phyloP scores from a whole-genome alignment of 2,113 vertebrate genomes.

The Verasper variegatus region DNA sequence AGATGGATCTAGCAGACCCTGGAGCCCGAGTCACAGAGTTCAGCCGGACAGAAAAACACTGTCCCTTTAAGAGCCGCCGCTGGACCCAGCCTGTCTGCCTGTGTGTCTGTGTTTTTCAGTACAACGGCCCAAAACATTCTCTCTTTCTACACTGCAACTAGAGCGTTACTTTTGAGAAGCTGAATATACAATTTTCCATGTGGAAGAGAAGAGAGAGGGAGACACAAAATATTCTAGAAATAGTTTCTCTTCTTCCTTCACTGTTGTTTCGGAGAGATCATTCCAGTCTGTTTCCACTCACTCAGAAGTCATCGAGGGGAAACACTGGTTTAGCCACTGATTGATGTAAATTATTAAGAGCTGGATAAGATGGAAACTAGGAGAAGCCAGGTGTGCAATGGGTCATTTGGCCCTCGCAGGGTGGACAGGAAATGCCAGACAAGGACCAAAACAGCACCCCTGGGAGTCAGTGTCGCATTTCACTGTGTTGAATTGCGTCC shows the following conservation, averaged over 20 bases:
- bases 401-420: slow-evolving; percentile 12
- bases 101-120: slow-evolving; percentile 75
- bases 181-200: slow-evolving; percentile 67
- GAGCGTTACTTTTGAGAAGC: slow-evolving; percentile 68
- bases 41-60: slow-evolving; percentile 69
- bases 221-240: slow-evolving; percentile 11
- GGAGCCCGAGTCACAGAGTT: slow-evolving; percentile 73
- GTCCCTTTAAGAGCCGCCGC: slow-evolving; percentile 67
- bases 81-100: slow-evolving; percentile 71
- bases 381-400: slow-evolving; percentile 37
- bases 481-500: slow-evolving; percentile 10
- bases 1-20: slow-evolving; percentile 66
- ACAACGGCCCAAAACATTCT: slow-evolving; percentile 74
- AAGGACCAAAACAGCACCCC: slow-evolving; percentile 12
- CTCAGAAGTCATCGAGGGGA: slow-evolving; percentile 41
- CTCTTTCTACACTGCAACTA: slow-evolving; percentile 69
- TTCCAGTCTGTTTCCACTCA: slow-evolving; percentile 58
- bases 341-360: slow-evolving; percentile 53
- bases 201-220: slow-evolving; percentile 26
- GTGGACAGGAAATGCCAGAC: slow-evolving; percentile 23
- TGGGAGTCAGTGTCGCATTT: slow-evolving; percentile 26
- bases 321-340: slow-evolving; percentile 47
- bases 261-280: slow-evolving; percentile 51
- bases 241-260: slow-evolving; percentile 7
- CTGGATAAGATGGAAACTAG: slow-evolving; percentile 48